Evolutionary conservation across 2,797 vertebrate genomes (phyloP), one percentile per base, ranked within the genome.

Genomic region (Carapus acus): DNA sequence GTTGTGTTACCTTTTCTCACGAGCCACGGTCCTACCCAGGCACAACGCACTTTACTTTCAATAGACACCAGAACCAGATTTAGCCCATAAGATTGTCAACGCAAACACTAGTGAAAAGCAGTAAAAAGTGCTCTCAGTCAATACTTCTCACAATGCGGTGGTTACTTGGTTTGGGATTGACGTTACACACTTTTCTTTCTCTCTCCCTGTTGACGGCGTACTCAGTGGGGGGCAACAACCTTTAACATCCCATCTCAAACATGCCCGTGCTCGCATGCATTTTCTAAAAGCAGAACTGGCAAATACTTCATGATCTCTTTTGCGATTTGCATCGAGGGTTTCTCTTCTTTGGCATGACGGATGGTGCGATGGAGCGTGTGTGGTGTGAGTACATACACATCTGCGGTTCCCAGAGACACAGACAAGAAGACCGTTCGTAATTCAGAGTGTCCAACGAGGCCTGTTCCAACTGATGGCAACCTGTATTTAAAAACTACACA

Each of bases 1-100:
- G 67, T 43, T 5, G 5, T 51, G 24, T 44, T 67, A 44, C 58
- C 41, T n/a, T 36, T 36, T 36, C 14, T 33, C 16, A 47, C 7
- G 20, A 46, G 61, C 31, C 58, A 17, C 13, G 12, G 24, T 48
- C 44, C 51, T 31, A n/a, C 13, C 43, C 6, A 33, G 23, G 29
- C 39, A 17, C 43, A 20, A 36, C 39, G 14, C 23, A 46, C 55
- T 60, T 49, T 67, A 58, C 47, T 50, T 14, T 48, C 23, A 55
- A 21, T 59, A 56, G 15, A 42, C 60, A 53, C 49, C 13, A 14
- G 42, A 59, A 62, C 55, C n/a, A 65, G 58, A 75, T 44, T 47
- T 23, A 65, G 65, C 69, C 74, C 56, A 81, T 38, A 70, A n/a
- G 88, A 90, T 89, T 89, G 88, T 89, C 87, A 71, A 81, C 65